Base-by-base conservation (phyloP, 2,888 invertebrate species). In the Frankliniella fusca region DNA sequence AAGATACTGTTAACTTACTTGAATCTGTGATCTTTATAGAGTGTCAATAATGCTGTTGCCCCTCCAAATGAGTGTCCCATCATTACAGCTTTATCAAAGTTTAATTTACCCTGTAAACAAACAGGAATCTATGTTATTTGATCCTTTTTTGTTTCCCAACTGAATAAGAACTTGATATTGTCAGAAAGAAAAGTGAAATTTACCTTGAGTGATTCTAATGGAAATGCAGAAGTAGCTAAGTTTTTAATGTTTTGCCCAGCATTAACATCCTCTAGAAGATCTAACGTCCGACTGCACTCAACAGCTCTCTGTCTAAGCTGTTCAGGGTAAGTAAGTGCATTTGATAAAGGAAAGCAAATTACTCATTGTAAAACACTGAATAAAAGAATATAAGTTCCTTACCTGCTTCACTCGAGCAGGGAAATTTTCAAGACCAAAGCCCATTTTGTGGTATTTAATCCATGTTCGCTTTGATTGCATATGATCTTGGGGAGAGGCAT, bases 61-160 rank as follows among this genome's bases (percentile, higher is more conserved):
- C 91, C 93, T 11, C 93, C 93, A 87, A 93, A 93, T 0, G 92
- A 93, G 87, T 93, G 93, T 3, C 93, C 93, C 85, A 90, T 90
- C 83, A 92, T 88, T 1, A 90, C 87, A 2, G 90, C 85, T 83
- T 87, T 87, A 9, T 88, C 86, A 20, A 90, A 81, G 85, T 91
- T 90, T 81, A 91, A 86, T 54, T 87, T 86, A 8, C 88, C 89
- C 87, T 90, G 86, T 20, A 86, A 86, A 82, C 38, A 38, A 3
- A 5, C 38, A 38, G 38, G 2, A 82, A 5, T 48, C 80, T 18
- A 61, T 79, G 79, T 20, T 49, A 81, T 18, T 80, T 80, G 81
- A 81, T 79, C 48, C 80, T 80, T 28, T 38, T 38, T 38, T 38
- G 3, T 3, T 38, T 5, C 38, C 38, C 48, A 83, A 65, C 38